phyloP scores from a whole-genome alignment of 2,797 vertebrate species.

The Hemibagrus guttatus region DNA sequence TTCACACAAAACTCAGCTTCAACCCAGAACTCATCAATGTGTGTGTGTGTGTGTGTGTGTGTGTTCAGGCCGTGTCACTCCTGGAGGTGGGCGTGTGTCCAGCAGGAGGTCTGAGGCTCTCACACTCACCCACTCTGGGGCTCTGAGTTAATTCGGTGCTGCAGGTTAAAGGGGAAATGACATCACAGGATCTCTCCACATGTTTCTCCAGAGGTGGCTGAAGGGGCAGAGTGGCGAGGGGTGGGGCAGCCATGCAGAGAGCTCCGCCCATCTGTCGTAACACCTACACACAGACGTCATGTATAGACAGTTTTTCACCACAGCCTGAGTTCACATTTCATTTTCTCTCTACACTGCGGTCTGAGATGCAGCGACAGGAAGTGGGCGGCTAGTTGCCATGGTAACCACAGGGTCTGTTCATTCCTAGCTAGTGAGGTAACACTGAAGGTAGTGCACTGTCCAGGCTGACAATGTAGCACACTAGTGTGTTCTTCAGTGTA shows the following conservation, averaged over 20 bases:
- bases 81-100: constrained; percentile 69
- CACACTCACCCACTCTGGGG: constrained; percentile 77
- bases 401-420: no score
- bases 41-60: not conserved
- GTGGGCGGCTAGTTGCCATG: not conserved
- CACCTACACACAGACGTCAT: constrained; percentile 72
- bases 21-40: no score
- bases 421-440: not conserved
- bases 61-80: constrained; percentile 67
- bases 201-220: constrained; percentile 77
- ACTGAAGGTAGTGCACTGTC: not conserved
- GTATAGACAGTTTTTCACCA: not conserved
- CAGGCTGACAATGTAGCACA: not conserved
- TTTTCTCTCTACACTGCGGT: not conserved
- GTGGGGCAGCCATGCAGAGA: constrained; percentile 86
- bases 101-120: constrained; percentile 74
- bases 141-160: constrained; percentile 78
- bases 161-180: constrained; percentile 80
- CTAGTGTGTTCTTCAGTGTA: not conserved
- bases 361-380: not conserved
- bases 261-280: constrained; percentile 84
- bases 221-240: constrained; percentile 70
- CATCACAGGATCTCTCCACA: constrained; percentile 76
- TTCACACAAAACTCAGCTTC: no score
- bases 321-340: not conserved